Evolutionary conservation across 2,113 vertebrate genomes (phyloP), one percentile per base, ranked within the genome.

Genomic region (Pontoporia blainvillei): DNA sequence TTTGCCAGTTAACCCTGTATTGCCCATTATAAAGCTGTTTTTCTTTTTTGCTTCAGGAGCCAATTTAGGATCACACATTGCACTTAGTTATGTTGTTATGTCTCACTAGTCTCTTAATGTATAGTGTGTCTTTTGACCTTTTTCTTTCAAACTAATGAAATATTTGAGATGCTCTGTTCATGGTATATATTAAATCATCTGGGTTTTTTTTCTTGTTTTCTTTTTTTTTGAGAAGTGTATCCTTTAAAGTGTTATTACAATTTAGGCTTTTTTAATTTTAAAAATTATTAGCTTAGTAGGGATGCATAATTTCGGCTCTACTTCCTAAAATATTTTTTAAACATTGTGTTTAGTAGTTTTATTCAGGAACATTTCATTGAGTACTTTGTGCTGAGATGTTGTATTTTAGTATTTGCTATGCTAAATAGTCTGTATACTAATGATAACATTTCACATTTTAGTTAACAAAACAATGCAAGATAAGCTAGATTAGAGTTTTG

Each of bases 361-460:
- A 61, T 78, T 94, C 9, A 62, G 75, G 44, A 87, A 87, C 31
- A n/a, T 91, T 91, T 96, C 84, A 49, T 79, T 62, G 41, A 82
- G 31, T 20, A n/a, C 57, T 86, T 90, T 79, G 27, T 93, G 81
- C 87, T 83, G 25, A 83, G 46, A 71, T 62, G 3, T 64, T 62
- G 2, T 64, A 31, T 64, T 29, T 59, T 31, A 64, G 8, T 82
- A 57, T 91, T 91, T 90, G 13, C 17, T 73, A 34, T 34, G 6
- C 75, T 93, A 71, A 21, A 9, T 10, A 20, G 23, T 85, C 29
- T 96, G 3, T 81, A 31, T 76, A 44, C 54, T 36, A 67, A 82
- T 92, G 78, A 21, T 66, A 85, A 64, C 52, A 71, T 62, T 76
- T 95, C 29, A 41, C 8, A 36, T 89, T 1, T 82, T 86, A 57